Percentiles rank a stretch among this genome's conserved stretches.
phyloP scores from a whole-genome alignment of 2,888 invertebrate species.

The Leucoptera coffeella region DNA sequence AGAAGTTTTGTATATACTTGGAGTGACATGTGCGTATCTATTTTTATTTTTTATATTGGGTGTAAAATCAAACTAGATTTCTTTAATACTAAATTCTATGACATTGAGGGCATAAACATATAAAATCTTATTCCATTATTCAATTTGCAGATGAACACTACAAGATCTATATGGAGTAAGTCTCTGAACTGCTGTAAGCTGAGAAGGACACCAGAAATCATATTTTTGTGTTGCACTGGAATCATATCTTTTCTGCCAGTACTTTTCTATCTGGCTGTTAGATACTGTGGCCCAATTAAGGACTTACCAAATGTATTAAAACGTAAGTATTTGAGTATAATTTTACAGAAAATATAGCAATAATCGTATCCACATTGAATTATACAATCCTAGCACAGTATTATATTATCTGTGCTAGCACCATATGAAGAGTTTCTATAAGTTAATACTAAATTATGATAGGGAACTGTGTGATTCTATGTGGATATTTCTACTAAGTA shows the following conservation, averaged over 20 bases:
- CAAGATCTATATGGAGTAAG: constrained; percentile 58
- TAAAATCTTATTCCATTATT: not conserved
- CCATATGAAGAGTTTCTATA: too few species aligned
- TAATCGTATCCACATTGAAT: too few species aligned
- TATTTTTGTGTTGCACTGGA: constrained; percentile 48
- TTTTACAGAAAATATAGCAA: not conserved
- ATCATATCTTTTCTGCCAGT: constrained; percentile 46
- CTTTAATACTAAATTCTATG: too few species aligned
- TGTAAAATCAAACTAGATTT: too few species aligned
- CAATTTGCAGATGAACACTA: constrained; percentile 57
- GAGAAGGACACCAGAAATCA: constrained; percentile 46
- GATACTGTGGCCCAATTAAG: constrained; percentile 38
- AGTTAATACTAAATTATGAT: too few species aligned
- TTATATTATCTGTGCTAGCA: too few species aligned
- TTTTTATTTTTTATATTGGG: too few species aligned
- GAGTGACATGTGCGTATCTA: too few species aligned
- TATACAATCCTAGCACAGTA: too few species aligned
- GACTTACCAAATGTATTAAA: constrained; percentile 38
- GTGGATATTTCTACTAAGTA: too few species aligned
- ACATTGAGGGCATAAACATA: not conserved
- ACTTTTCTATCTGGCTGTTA: constrained; percentile 51
- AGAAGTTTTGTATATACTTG: too few species aligned
- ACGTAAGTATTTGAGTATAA: constrained; percentile 16
- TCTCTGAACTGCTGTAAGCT: constrained; percentile 50
- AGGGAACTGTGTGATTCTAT: too few species aligned